Percentiles rank a stretch among this genome's conserved stretches.
Conservation (phyloP, 2,113 vertebrate genomes). For the Python bivittatus region DNA sequence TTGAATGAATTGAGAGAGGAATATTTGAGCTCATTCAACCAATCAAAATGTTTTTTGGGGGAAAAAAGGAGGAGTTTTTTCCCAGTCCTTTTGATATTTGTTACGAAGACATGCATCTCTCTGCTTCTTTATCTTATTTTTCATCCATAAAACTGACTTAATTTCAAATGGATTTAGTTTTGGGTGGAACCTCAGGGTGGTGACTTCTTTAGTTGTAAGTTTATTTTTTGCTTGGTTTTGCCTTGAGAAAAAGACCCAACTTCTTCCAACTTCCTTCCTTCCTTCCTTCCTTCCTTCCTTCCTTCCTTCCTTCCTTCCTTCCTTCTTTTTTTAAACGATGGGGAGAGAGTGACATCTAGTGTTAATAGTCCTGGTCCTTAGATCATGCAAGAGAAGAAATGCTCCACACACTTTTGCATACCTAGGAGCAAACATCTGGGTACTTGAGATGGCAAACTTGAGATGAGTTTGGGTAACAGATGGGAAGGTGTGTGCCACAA, state of each 20-base stretch:
- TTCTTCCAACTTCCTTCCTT: not conserved
- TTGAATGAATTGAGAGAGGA: not conserved
- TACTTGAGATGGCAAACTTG: too few relatives aligned
- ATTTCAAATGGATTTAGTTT: conserved; percentile 41
- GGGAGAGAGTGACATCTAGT: conserved; percentile 68
- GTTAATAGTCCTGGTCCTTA: conserved; percentile 23
- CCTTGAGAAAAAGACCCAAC: conserved; percentile 10
- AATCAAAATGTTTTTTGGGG: not conserved
- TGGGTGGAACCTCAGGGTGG: not conserved
- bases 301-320: not conserved
- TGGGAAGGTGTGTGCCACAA: not conserved
- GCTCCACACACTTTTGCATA: fast-evolving
- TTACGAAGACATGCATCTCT: not conserved
- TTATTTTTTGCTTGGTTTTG: too few relatives aligned
- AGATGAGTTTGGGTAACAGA: not conserved
- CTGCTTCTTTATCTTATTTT: not conserved
- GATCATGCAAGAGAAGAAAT: not conserved
- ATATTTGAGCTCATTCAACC: not conserved
- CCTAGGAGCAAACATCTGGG: not conserved
- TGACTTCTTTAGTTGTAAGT: too few relatives aligned
- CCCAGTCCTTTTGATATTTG: not conserved
- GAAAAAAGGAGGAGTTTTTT: too few relatives aligned
- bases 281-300: too few relatives aligned
- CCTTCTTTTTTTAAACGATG: conserved; percentile 1
- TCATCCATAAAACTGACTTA: not conserved